Percentiles rank a stretch among this genome's conserved stretches.
Evolutionary conservation across 2,888 invertebrate species (phyloP).

Genomic region (Allygus modestus): DNA sequence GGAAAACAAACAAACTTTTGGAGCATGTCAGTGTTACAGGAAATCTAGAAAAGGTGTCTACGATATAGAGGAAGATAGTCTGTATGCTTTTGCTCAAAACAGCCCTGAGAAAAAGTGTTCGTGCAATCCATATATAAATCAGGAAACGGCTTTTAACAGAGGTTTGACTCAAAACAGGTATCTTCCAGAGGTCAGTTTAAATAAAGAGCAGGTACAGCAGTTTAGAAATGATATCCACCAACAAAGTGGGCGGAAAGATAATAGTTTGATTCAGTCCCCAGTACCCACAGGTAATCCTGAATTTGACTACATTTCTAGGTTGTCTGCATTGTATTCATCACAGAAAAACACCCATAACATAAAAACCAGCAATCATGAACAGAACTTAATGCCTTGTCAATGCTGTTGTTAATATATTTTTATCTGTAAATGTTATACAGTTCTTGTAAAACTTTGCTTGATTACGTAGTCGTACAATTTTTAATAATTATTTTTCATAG

Average conservation of each 20-base stretch:
- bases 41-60: not conserved
- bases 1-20: not conserved
- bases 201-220: not conserved
- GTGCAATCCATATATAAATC: not conserved
- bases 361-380: not conserved
- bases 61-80: slow-evolving; percentile 17
- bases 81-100: not conserved
- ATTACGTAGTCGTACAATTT: too few species aligned
- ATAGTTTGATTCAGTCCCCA: not conserved
- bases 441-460: too few species aligned
- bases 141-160: not conserved
- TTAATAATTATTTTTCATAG: too few species aligned
- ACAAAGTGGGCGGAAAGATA: not conserved
- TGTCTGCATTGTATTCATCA: not conserved
- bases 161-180: not conserved
- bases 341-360: not conserved
- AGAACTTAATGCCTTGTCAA: not conserved
- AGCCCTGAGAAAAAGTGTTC: not conserved
- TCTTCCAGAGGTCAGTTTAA: not conserved
- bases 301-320: not conserved
- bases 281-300: not conserved
- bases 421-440: too few species aligned
- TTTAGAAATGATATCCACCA: not conserved
- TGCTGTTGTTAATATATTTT: not conserved
- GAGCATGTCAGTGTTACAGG: not conserved